A percentile compares a stretch with the other conserved stretches of the same genome.
These are phyloP conservation scores for Hyphantria cunea DNA, from an alignment of 1,140 invertebrate species.

Conservation along the genomic window DNA sequence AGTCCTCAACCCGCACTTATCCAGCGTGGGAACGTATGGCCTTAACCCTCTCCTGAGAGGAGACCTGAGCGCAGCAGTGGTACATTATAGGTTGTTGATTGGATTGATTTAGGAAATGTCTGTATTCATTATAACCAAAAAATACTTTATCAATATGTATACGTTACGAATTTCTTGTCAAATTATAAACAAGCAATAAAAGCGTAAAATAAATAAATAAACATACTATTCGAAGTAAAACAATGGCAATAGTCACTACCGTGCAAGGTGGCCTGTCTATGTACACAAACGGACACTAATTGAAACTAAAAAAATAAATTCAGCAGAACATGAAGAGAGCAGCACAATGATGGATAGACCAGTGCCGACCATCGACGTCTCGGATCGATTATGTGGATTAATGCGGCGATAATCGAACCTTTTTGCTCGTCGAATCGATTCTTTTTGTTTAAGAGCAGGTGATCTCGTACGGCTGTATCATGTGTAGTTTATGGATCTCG, in stretches of 20 bases:
- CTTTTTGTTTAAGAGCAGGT: conserved; percentile 42
- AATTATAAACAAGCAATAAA: too few species aligned
- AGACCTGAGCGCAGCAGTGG: too few species aligned
- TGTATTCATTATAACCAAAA: too few species aligned
- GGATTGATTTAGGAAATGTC: too few species aligned
- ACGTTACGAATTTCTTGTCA: too few species aligned
- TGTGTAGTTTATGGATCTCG: conserved; percentile 29
- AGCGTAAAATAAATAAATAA: too few species aligned
- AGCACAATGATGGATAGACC: conserved; percentile 46
- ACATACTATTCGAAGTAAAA: neutral
- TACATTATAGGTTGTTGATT: too few species aligned
- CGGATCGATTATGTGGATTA: conserved; percentile 48
- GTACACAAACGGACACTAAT: conserved; percentile 20
- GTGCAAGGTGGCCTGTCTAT: conserved; percentile 16
- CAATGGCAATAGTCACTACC: conserved; percentile 9
- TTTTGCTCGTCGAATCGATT: conserved; percentile 49
- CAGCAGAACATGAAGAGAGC: conserved; percentile 18
- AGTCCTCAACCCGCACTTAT: too few species aligned
- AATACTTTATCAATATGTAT: too few species aligned
- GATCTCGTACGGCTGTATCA: conserved; percentile 34
- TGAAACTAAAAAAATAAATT: conserved; percentile 26
- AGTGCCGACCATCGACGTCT: conserved; percentile 27
- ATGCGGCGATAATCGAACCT: conserved; percentile 52
- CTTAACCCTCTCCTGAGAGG: too few species aligned
- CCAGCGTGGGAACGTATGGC: too few species aligned